phyloP scores from a whole-genome alignment of 2,113 vertebrate species.

The Psilopsiagon aurifrons region DNA sequence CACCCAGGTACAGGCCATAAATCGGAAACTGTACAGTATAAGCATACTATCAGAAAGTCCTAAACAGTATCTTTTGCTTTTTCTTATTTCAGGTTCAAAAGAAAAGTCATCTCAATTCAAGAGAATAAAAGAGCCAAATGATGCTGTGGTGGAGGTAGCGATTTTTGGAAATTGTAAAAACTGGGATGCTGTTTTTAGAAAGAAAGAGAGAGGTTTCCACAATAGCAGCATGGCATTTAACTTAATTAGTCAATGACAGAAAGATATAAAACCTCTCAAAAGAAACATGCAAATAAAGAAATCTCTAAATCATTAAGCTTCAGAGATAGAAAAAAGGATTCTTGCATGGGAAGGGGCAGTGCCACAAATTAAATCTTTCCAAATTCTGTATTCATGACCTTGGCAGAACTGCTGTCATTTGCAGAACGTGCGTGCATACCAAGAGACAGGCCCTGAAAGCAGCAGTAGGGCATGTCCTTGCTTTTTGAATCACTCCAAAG shows the following conservation, averaged over 20 bases:
- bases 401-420: not conserved
- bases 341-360: not conserved
- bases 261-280: conserved; percentile 36
- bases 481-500: not conserved
- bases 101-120: not conserved
- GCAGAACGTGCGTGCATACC: not conserved
- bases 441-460: not conserved
- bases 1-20: not conserved
- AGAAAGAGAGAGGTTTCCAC: not conserved
- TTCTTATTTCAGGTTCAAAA: not conserved
- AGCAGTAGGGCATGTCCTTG: not conserved
- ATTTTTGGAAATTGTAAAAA: conserved; percentile 45
- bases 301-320: not conserved
- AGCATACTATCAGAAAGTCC: not conserved
- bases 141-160: not conserved
- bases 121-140: not conserved
- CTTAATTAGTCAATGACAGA: conserved; percentile 52
- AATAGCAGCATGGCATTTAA: conserved; percentile 43
- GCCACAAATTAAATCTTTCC: not conserved
- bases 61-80: not conserved
- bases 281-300: not conserved
- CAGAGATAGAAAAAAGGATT: not conserved
- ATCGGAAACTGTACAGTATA: not conserved
- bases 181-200: conserved; percentile 35
- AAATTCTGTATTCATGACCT: not conserved